Base-by-base conservation (phyloP, 2,888 invertebrate species). In the Drosophila longiperda region DNA sequence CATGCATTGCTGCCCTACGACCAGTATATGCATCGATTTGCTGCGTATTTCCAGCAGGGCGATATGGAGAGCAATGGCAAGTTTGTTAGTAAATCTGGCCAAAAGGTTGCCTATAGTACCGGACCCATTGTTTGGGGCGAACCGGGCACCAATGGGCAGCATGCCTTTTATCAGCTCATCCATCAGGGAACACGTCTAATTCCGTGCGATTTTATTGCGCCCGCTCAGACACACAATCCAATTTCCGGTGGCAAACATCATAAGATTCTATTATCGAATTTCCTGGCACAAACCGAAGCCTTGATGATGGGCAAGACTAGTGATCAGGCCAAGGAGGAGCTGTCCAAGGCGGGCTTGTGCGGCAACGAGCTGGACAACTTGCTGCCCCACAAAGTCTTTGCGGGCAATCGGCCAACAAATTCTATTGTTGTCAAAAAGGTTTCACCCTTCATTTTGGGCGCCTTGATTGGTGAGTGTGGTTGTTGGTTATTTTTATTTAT, bases 31-130 rank as follows among this genome's bases (percentile, higher is more conserved):
- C 99, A 99, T 93, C 96, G 99, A 92, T 99, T 99, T 94, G 98
- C 99, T 12, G 99, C 99, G 20, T 99, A 99, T 93, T 99, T 99
- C 94, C 99, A 99, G 93, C 99, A 99, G 94, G 99, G 99, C 5
- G 99, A 99, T 91, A 99, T 99, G 99, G 99, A 99, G 93, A 98
- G 98, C 80, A 99, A 99, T 93, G 99, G 99, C 75, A 99, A 99
- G 94, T 97, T 96, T 90, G 97, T 97, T 34, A 97, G 97, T 0
- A 95, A 96, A 38, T 94, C 94, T 17, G 91, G 87, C 36, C 92
- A 95, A 68, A 93, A 92, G 17, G 93, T 92, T 17, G 81, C 89
- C 62, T 93, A 92, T 68, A 93, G 87, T 66, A 93, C 93, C 5
- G 93, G 93, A 0, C 93, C 93, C 54, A 93, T 93, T 89, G 93